phyloP scores from a whole-genome alignment of 2,797 vertebrate species.

The Pseudochirops corinnae region DNA sequence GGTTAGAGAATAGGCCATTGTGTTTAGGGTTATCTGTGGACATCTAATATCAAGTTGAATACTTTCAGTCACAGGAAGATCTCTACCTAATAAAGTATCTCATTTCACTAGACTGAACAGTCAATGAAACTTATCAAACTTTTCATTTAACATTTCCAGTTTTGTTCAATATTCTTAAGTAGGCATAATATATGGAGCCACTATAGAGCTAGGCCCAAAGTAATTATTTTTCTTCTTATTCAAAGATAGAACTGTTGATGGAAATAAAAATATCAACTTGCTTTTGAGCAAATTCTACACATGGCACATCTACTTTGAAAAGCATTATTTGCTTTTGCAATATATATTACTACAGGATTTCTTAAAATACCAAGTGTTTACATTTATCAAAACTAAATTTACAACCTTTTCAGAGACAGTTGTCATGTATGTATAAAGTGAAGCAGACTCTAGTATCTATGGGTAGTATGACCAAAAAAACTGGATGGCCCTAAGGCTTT shows the following conservation, averaged over 20 bases:
- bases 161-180: background rate
- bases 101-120: background rate
- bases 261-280: background rate
- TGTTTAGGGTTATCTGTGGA: background rate
- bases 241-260: background rate
- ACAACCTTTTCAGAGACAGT: background rate
- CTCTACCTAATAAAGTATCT: background rate
- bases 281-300: background rate
- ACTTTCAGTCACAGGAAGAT: background rate
- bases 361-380: background rate
- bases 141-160: background rate
- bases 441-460: background rate
- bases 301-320: background rate
- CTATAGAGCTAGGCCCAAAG: background rate
- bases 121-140: background rate
- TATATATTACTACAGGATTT: background rate
- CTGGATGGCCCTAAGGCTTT: too few species aligned
- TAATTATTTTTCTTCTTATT: background rate
- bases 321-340: background rate
- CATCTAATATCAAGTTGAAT: background rate
- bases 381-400: background rate
- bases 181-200: background rate
- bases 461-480: too few species aligned
- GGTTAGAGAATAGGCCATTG: background rate
- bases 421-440: background rate